These are phyloP conservation scores for Buphagus erythrorhynchus DNA, from an alignment of 2,797 vertebrate genomes.

Conservation along the genomic window DNA sequence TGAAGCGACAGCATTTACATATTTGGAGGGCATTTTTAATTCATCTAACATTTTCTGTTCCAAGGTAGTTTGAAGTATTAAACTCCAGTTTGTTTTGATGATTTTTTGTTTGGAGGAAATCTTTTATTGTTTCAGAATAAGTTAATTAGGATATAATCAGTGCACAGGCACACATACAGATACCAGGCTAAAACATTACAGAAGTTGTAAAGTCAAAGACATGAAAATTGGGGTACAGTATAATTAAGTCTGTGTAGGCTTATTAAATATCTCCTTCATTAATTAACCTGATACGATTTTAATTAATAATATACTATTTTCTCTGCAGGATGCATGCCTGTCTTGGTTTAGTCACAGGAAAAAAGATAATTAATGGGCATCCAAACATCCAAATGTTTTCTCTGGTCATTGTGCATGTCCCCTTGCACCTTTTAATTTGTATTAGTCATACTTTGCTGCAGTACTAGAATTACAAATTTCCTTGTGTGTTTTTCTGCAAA, in stretches of 20 bases:
- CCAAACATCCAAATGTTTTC: not conserved
- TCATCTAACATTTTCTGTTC: not conserved
- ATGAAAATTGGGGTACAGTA: not conserved
- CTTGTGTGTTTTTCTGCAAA: not conserved
- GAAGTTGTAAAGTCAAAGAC: not conserved
- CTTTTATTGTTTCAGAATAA: not conserved
- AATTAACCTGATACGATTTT: not conserved
- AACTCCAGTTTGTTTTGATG: not conserved
- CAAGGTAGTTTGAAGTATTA: constrained; percentile 2
- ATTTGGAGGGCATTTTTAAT: constrained; percentile 15
- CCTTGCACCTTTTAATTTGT: not conserved
- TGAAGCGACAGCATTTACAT: not conserved
- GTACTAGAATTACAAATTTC: not conserved
- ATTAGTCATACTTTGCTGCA: not conserved
- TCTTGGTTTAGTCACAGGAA: not conserved
- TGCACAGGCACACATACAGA: not conserved
- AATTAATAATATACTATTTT: constrained; percentile 8
- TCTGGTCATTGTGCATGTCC: not conserved
- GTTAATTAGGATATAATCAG: not conserved
- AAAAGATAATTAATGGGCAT: not conserved
- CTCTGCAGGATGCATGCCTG: not conserved
- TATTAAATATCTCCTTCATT: not conserved
- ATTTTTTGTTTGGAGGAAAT: not conserved
- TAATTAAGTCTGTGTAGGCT: not conserved
- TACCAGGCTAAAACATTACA: not conserved